These are phyloP conservation scores for Cosmorhoe ocellata DNA, from an alignment of 2,888 invertebrate genomes.

Conservation along the genomic window DNA sequence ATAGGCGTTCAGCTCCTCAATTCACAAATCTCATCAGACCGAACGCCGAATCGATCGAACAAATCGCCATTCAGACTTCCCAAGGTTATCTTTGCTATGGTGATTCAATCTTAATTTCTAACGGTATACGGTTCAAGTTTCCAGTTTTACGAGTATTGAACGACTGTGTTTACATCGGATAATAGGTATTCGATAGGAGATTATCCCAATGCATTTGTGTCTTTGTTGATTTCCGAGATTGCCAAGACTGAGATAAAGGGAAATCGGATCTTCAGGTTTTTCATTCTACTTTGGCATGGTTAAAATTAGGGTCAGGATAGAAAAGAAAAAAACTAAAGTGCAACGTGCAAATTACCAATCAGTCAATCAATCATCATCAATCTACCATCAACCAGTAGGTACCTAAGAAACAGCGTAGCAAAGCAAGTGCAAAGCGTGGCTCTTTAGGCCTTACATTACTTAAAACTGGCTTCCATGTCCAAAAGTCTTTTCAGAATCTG, in stretches of 20 bases:
- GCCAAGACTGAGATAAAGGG: conserved; percentile 17
- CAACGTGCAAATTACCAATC: too few relatives aligned
- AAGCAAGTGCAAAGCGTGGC: too few relatives aligned
- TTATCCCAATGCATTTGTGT: conserved; percentile 43
- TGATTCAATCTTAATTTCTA: not conserved
- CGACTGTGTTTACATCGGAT: conserved; percentile 40
- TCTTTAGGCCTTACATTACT: too few relatives aligned
- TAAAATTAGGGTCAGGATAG: too few relatives aligned
- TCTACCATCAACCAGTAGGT: too few relatives aligned
- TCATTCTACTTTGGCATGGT: not conserved
- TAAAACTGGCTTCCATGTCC: not conserved
- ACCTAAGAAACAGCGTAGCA: too few relatives aligned
- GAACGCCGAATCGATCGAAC: conserved; percentile 29
- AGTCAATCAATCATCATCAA: too few relatives aligned
- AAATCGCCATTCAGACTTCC: conserved; percentile 20
- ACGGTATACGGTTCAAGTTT: not conserved
- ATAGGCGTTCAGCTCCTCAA: conserved; percentile 13
- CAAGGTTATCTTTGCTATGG: conserved; percentile 1
- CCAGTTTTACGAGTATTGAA: conserved; percentile 7
- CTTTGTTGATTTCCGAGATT: conserved; percentile 41
- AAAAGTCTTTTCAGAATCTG: not conserved
- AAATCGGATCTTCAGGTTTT: not conserved
- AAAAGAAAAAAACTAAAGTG: too few relatives aligned
- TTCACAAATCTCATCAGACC: conserved; percentile 32
- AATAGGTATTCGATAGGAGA: conserved; percentile 40